These are phyloP conservation scores for Synaphobranchus kaupii DNA, from an alignment of 2,797 vertebrate genomes.

Conservation along the genomic window DNA sequence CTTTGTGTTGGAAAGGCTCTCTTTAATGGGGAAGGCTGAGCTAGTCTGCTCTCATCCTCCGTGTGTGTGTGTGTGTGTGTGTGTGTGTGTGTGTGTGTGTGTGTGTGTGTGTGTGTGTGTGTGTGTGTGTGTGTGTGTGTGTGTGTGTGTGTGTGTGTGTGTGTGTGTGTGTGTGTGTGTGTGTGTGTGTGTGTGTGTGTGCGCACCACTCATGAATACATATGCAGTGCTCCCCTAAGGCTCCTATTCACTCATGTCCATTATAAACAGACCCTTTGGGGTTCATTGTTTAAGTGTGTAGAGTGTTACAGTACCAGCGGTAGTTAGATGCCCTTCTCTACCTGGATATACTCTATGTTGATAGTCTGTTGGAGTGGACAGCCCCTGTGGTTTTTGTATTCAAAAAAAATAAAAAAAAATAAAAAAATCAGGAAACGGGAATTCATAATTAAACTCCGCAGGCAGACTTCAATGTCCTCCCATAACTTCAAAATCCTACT, in stretches of 20 bases:
- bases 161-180: background rate
- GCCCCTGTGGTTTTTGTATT: constrained; percentile 9
- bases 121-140: background rate
- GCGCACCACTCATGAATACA: background rate
- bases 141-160: background rate
- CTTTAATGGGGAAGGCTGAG: background rate
- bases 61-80: background rate
- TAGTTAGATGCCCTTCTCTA: background rate
- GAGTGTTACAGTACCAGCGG: background rate
- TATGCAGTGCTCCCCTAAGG: background rate
- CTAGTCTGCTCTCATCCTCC: background rate
- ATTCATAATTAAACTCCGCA: background rate
- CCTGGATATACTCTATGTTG: background rate
- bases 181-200: background rate
- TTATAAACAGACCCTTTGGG: background rate
- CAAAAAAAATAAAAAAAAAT: constrained; percentile 13
- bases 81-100: background rate
- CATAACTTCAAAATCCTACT: background rate
- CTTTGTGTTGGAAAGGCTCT: background rate
- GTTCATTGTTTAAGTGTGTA: background rate
- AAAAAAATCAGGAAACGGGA: constrained; percentile 16
- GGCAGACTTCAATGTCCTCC: background rate
- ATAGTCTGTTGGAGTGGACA: background rate
- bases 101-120: background rate
- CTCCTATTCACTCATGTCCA: background rate